phyloP scores from a whole-genome alignment of 2,797 vertebrate species.

The Pogonophryne albipinna region DNA sequence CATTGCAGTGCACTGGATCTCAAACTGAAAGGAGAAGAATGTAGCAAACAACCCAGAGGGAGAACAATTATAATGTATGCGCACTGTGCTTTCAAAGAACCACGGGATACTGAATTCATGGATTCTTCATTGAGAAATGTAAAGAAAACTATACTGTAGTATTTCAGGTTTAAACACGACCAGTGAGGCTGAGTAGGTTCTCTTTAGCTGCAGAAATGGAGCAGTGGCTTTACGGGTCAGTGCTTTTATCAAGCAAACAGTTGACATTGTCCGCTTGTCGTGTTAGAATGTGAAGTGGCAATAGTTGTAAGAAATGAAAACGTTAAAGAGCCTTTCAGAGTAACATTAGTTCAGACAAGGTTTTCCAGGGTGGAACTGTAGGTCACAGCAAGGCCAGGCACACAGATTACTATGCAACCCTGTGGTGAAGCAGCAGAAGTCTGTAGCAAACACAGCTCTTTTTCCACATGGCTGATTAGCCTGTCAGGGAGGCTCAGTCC shows the following conservation, averaged over 20 bases:
- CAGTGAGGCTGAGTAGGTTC: not conserved
- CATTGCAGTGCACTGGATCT: constrained; percentile 4
- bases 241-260: not conserved
- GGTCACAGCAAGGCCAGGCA: constrained; percentile 65
- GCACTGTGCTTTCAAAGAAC: constrained; percentile 1
- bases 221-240: not conserved
- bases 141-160: not conserved
- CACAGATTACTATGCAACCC: constrained; percentile 68
- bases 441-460: constrained; percentile 76
- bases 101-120: not conserved
- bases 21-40: not conserved
- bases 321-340: constrained; percentile 38
- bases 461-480: constrained; percentile 76
- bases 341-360: constrained; percentile 25
- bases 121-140: constrained; percentile 1
- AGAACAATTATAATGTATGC: constrained; percentile 4
- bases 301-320: constrained; percentile 20
- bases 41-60: not conserved
- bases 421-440: constrained; percentile 61
- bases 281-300: constrained; percentile 10
- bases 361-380: constrained; percentile 47
- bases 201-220: constrained; percentile 3
- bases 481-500: constrained; percentile 58
- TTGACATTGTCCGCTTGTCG: not conserved
- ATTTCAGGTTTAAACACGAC: constrained; percentile 19